phyloP scores from a whole-genome alignment of 2,888 invertebrate species.

The Thera obeliscata region DNA sequence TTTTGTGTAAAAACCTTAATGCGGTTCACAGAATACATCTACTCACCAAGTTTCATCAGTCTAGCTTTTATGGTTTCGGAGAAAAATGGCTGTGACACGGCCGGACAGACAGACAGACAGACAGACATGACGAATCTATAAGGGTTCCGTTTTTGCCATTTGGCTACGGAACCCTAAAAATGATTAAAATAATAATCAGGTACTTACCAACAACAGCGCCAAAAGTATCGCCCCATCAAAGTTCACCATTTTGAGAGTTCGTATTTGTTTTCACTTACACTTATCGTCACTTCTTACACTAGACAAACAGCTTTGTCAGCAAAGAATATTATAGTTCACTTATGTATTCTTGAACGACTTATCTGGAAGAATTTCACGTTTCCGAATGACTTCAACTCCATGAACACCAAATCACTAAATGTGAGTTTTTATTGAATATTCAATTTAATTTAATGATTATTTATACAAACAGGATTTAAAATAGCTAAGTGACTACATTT shows the following conservation, averaged over 20 bases:
- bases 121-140: too few species aligned
- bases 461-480: too few species aligned
- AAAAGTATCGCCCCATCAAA: slow-evolving; percentile 48
- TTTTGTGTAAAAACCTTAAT: too few species aligned
- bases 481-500: too few species aligned
- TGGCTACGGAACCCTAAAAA: too few species aligned
- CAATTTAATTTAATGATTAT: too few species aligned
- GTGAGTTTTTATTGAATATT: background rate
- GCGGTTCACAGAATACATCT: too few species aligned
- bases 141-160: too few species aligned
- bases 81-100: too few species aligned
- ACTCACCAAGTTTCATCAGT: too few species aligned
- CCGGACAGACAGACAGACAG: too few species aligned
- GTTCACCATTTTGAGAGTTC: slow-evolving; percentile 59
- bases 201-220: slow-evolving; percentile 63
- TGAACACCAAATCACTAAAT: slow-evolving; percentile 40
- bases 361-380: slow-evolving; percentile 34
- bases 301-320: slow-evolving; percentile 70
- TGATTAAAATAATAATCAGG: background rate
- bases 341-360: slow-evolving; percentile 11
- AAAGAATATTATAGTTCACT: slow-evolving; percentile 59
- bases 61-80: too few species aligned
- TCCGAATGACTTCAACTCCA: slow-evolving; percentile 56
- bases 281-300: slow-evolving; percentile 62
- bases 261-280: slow-evolving; percentile 26